These are phyloP conservation scores for Abrostola triplasia DNA, from an alignment of 2,888 invertebrate genomes.

Conservation along the genomic window DNA sequence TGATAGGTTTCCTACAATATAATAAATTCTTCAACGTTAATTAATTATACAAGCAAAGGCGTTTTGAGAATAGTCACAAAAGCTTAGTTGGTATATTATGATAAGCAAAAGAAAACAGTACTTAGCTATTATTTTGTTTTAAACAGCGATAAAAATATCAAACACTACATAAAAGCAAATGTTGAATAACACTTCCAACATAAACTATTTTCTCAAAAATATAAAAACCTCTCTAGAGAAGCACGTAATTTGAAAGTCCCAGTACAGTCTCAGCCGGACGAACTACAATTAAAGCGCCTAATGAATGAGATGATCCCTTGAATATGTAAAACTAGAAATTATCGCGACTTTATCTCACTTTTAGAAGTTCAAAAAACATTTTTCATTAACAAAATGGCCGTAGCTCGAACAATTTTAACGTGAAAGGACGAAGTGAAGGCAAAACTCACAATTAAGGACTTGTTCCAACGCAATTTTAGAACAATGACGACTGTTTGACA, in stretches of 20 bases:
- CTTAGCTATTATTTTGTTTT: too few species aligned
- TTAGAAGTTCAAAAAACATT: constrained; percentile 51
- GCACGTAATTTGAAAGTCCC: constrained; percentile 22
- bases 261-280: constrained; percentile 30
- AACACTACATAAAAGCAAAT: background rate
- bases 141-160: too few species aligned
- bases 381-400: constrained; percentile 49
- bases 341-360: constrained; percentile 39
- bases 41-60: too few species aligned
- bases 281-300: constrained; percentile 49
- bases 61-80: too few species aligned
- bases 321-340: constrained; percentile 50
- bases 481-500: constrained; percentile 53
- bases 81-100: too few species aligned
- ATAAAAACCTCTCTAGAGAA: background rate
- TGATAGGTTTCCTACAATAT: too few species aligned
- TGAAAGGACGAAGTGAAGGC: constrained; percentile 24
- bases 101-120: too few species aligned
- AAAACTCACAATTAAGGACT: constrained; percentile 47
- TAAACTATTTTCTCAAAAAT: constrained; percentile 3
- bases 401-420: constrained; percentile 36
- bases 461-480: constrained; percentile 39
- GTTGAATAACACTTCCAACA: background rate
- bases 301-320: constrained; percentile 46
- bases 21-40: too few species aligned